Evolutionary conservation across 2,888 invertebrate genomes (phyloP), one percentile per base, ranked within the genome.

Genomic region (Fragum fragum): DNA sequence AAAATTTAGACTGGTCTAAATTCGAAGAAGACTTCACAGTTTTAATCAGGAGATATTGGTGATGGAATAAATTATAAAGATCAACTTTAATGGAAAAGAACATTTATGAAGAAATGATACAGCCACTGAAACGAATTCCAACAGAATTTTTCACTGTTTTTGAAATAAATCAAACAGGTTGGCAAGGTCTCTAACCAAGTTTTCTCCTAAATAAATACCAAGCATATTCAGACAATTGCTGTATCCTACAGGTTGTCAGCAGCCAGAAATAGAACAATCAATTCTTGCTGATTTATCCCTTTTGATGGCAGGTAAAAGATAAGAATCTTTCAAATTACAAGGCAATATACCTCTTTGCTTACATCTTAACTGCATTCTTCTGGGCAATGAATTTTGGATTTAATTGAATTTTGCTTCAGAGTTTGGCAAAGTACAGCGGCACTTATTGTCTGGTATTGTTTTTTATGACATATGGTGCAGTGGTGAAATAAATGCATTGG

Each of bases 351-450:
- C 14, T 47, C 47, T 47, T 3, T 9, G 2, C n/a, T 47, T 47
- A 47, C 47, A 47, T 47, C 14, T 47, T 47, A 47, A 47, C n/a
- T 47, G 47, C 47, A 47, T 47, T 47, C 47, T 47, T 47, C 47
- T 9, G n/a, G 47, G 47, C 47, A 47, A n/a, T 18, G 3, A n/a
- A 47, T 47, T 47, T 47, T n/a, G 14, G 47, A 47, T 47, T 36
- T 36, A 36, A 36, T 36, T 36, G 9, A 9, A 36, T 36, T 36
- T 6, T 36, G 32, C 32, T 36, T 36, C 9, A 36, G 5, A 6
- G 32, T 36, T 36, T 36, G 3, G 9, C 32, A 36, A 36, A n/a
- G n/a, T n/a, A n/a, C n/a, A n/a, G n/a, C n/a, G n/a, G n/a, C n/a
- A n/a, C n/a, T n/a, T n/a, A n/a, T n/a, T n/a, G n/a, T n/a, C n/a